Conservation (phyloP, 2,113 vertebrate species). For the Genyomyrus donnyi region DNA sequence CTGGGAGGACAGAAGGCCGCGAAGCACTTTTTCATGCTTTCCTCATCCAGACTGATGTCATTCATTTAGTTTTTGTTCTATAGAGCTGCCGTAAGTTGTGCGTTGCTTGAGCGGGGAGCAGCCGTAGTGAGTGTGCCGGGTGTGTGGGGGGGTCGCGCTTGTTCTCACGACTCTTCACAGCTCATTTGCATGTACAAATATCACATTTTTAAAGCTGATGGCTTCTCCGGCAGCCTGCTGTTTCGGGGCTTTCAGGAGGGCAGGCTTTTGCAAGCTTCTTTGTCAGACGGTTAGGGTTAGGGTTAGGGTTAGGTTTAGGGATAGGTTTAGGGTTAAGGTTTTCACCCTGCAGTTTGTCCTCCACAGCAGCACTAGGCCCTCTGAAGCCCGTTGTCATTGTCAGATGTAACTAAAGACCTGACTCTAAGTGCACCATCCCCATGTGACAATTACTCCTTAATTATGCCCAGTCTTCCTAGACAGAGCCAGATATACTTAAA, state of each 20-base stretch:
- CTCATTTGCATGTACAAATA: neutral
- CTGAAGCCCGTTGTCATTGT: neutral
- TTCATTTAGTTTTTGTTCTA: neutral
- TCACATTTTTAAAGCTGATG: neutral
- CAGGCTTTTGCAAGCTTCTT: neutral
- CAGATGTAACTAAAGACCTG: neutral
- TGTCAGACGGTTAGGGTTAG: neutral
- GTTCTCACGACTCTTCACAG: neutral
- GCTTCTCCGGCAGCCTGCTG: neutral
- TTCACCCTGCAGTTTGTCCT: neutral
- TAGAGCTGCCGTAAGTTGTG: neutral
- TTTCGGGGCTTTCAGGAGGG: neutral
- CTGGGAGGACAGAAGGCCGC: neutral
- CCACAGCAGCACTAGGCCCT: neutral
- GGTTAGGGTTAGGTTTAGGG: neutral
- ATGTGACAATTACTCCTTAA: neutral
- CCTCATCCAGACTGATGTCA: neutral
- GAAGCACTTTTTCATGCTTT: neutral
- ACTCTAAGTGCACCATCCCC: neutral
- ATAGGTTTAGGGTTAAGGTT: neutral
- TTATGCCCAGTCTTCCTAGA: neutral
- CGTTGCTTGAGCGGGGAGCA: neutral
- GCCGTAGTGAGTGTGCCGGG: neutral
- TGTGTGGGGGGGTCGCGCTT: neutral
- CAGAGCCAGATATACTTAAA: neutral